Evolutionary conservation across 2,113 vertebrate species (phyloP).

Genomic region (Mobula hypostoma): DNA sequence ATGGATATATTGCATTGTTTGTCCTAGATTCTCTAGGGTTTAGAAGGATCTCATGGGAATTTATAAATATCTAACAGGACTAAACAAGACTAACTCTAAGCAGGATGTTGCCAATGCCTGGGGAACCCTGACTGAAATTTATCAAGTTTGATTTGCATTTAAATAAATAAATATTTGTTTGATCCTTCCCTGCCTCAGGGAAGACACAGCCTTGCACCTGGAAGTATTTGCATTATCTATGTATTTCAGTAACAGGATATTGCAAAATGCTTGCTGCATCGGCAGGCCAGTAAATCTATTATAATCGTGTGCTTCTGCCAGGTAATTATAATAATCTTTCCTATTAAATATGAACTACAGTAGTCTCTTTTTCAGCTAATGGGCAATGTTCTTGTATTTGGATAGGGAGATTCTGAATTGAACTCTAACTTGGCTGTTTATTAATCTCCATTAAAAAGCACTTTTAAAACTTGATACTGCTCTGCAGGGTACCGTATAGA

Average conservation of each 20-base stretch:
- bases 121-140: no score
- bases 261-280: neutral
- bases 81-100: no score
- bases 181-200: neutral
- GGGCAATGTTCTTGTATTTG: neutral
- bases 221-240: neutral
- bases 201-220: neutral
- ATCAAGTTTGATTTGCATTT: neutral
- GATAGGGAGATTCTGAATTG: neutral
- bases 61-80: no score
- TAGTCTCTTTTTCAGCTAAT: neutral
- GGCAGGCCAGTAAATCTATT: neutral
- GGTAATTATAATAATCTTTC: neutral
- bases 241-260: neutral
- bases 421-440: neutral
- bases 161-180: neutral
- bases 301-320: neutral
- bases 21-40: no score
- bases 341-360: neutral
- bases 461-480: neutral
- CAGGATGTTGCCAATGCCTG: no score
- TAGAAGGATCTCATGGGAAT: no score
- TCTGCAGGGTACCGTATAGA: neutral
- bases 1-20: no score
- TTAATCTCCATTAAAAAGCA: neutral